These are phyloP conservation scores for Cyclophora albipunctata DNA, from an alignment of 2,888 invertebrate species.

Conservation along the genomic window DNA sequence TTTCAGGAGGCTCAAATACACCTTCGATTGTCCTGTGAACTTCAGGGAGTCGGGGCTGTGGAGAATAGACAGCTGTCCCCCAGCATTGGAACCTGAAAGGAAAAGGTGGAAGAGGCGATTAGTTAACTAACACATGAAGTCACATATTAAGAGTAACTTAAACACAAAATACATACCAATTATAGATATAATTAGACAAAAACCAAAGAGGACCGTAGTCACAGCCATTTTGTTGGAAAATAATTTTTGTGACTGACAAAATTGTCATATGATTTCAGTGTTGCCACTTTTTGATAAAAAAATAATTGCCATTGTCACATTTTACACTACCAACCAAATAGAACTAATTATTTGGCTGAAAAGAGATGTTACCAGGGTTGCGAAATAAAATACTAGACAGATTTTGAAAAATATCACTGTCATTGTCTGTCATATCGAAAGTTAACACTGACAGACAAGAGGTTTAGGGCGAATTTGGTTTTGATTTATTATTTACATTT, in stretches of 20 bases:
- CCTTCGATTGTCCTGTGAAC: slow-evolving; percentile 79
- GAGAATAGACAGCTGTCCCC: slow-evolving; percentile 82
- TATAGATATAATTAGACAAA: slow-evolving; percentile 47
- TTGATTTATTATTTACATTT: no score
- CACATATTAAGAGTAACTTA: background rate
- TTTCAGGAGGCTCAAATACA: slow-evolving; percentile 78
- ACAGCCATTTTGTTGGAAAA: slow-evolving; percentile 58
- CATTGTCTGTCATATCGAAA: no score
- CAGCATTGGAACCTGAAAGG: slow-evolving; percentile 69
- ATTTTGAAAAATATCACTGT: no score
- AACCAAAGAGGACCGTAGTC: slow-evolving; percentile 54
- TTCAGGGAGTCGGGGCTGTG: slow-evolving; percentile 80
- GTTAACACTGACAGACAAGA: no score
- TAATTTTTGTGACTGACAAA: slow-evolving; percentile 34
- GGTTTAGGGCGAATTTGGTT: no score
- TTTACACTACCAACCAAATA: no score
- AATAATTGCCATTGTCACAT: no score
- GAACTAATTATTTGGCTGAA: no score
- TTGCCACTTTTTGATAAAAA: slow-evolving; percentile 3
- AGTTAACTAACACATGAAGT: background rate
- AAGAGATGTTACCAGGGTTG: no score
- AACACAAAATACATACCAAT: slow-evolving; percentile 44
- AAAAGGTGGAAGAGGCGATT: background rate
- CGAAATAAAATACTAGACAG: no score
- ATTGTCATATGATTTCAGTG: slow-evolving; percentile 46